These are phyloP conservation scores for Anticlea derivata DNA, from an alignment of 2,888 invertebrate genomes.

Conservation along the genomic window DNA sequence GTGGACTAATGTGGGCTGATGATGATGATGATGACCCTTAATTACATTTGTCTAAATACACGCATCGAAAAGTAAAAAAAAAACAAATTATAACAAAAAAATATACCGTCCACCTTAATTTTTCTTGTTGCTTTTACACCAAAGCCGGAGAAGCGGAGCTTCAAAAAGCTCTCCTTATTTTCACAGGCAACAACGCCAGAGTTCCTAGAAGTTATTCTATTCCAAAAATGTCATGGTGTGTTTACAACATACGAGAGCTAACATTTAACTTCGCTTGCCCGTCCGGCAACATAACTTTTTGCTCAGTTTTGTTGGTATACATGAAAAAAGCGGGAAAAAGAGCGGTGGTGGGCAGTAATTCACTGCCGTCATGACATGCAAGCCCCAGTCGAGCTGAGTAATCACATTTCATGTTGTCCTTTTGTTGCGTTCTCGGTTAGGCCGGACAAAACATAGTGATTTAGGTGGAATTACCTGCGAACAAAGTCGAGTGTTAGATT, in stretches of 20 bases:
- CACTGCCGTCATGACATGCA: conserved; percentile 71
- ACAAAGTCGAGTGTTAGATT: conserved; percentile 30
- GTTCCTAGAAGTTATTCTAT: conserved; percentile 43
- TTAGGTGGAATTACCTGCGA: conserved; percentile 54
- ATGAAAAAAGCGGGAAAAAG: conserved; percentile 51
- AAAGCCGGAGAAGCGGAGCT: conserved; percentile 2
- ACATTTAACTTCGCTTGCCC: conserved; percentile 59
- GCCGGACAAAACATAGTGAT: conserved; percentile 63
- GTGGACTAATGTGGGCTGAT: no score
- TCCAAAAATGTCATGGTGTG: conserved; percentile 59
- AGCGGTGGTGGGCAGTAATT: conserved; percentile 57
- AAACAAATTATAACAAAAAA: no score
- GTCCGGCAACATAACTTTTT: conserved; percentile 64
- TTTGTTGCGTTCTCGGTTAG: conserved; percentile 62
- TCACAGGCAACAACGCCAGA: conserved; percentile 19
- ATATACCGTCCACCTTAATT: neutral
- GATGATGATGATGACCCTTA: no score
- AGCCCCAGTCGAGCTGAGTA: conserved; percentile 67
- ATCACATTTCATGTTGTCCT: conserved; percentile 76
- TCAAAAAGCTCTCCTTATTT: conserved; percentile 11
- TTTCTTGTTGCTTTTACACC: conserved; percentile 4
- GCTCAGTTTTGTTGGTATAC: conserved; percentile 59
- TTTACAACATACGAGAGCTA: conserved; percentile 64
- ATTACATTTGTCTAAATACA: no score
- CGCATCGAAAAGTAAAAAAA: no score